Percentiles rank a stretch among this genome's conserved stretches.
Conservation (phyloP, 2,797 vertebrate genomes). For the Platyrinchus mystaceus region DNA sequence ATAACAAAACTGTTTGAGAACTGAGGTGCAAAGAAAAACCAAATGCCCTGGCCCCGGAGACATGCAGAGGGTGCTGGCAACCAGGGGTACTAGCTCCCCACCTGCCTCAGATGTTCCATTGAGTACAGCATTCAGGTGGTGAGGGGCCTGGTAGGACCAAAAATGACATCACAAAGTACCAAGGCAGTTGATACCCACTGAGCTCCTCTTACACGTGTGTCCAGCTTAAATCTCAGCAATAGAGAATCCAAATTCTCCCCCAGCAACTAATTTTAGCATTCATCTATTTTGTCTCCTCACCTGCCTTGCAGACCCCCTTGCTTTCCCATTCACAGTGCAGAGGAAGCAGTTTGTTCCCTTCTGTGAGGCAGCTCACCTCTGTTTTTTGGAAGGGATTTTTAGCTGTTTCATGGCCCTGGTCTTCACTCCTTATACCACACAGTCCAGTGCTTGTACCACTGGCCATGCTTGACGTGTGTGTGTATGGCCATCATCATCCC, state of each 20-base stretch:
- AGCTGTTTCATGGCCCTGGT: background rate
- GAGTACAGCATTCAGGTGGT: background rate
- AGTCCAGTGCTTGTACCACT: background rate
- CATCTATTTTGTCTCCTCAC: background rate
- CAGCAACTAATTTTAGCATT: background rate
- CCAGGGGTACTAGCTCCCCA: background rate
- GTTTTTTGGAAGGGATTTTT: background rate
- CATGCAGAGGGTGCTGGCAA: background rate
- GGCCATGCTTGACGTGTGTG: rapidly evolving
- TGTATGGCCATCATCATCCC: rapidly evolving
- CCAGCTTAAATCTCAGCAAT: background rate
- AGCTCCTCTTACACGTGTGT: background rate
- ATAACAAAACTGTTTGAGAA: background rate
- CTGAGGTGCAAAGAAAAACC: background rate
- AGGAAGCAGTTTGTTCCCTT: background rate
- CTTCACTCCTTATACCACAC: background rate
- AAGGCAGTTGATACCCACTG: rapidly evolving
- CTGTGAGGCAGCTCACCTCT: background rate
- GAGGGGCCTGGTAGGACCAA: background rate
- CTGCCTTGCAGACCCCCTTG: background rate
- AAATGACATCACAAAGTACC: background rate
- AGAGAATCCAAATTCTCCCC: background rate
- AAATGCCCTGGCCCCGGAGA: background rate
- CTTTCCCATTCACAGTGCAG: background rate
- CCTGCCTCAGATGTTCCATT: rapidly evolving